Evolutionary conservation across 2,888 invertebrate genomes (phyloP), one percentile per base, ranked within the genome.

Genomic region (Zygaena filipendulae): DNA sequence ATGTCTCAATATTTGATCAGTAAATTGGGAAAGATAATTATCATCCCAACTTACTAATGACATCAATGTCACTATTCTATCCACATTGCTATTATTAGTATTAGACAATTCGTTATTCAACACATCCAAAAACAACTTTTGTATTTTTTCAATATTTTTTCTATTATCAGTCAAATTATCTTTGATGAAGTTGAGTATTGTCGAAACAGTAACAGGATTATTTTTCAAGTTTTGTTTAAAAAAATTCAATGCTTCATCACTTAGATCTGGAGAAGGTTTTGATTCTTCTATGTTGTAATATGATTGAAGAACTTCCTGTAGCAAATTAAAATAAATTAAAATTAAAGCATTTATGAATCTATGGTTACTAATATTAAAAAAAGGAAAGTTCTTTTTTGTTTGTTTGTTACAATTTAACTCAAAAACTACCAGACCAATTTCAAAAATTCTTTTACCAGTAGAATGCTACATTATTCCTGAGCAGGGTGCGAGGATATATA

Each of bases 181-280:
- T 48, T 66, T 58, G 21, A 75, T 49, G 30, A 53, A 71, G 20
- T 49, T 48, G 6, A 79, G 42, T 18, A 77, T 45, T 21, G 46
- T 44, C 14, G 62, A 49, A 28, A 71, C 61, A 13, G 77, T 74
- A 0, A 80, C 62, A 22, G 82, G 81, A 47, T 77, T 74, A 18
- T 40, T 50, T 41, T 55, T 59, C 31, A 84, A 47, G 53, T 81
- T 81, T 14, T 41, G 37, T 53, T 67, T 70, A 10, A 84, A 51
- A 46, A 81, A 81, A 19, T 60, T 44, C 11, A 70, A 36, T 31
- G 59, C 49, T 29, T 64, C 49, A 27, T 55, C 47, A 7, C 67
- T 68, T 7, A 62, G 61, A 29, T 51, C 57, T 52, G 47, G 52
- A 25, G 42, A 50, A 38, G 48, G 45, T 49, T 59, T 70, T 10